Evolutionary conservation across 2,888 invertebrate species (phyloP).

Genomic region (Sclerodermus sp.): DNA sequence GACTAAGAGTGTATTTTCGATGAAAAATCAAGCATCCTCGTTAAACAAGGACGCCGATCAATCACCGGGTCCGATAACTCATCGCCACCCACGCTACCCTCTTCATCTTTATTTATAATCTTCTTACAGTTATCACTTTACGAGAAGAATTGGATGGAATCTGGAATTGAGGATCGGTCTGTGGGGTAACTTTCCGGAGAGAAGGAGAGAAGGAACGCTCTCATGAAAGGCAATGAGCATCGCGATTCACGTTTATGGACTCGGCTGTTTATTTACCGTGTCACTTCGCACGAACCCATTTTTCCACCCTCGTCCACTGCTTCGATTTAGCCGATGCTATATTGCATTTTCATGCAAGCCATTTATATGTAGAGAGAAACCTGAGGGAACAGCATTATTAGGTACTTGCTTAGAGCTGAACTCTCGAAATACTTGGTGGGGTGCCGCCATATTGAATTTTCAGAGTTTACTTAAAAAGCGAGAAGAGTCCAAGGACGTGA

Average conservation of each 20-base stretch:
- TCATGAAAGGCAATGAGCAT: conserved; percentile 44
- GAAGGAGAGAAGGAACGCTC: conserved; percentile 3
- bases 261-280: conserved; percentile 19
- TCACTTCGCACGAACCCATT: no score
- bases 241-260: conserved; percentile 13
- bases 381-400: no score
- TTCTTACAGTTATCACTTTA: conserved; percentile 8
- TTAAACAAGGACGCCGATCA: background rate
- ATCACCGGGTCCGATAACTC: background rate
- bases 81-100: background rate
- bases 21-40: background rate
- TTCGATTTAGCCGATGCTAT: no score
- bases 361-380: no score
- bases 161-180: conserved; percentile 29
- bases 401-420: no score
- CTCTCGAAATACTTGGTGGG: no score
- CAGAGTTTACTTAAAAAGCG: background rate
- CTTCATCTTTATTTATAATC: conserved; percentile 37
- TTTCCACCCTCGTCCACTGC: no score
- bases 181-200: background rate
- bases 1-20: background rate
- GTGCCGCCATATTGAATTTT: no score
- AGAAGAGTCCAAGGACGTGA: conserved; percentile 34
- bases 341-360: no score
- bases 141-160: conserved; percentile 34